Base-by-base conservation (phyloP, 1,140 invertebrate species). In the Metopolophium dirhodum region DNA sequence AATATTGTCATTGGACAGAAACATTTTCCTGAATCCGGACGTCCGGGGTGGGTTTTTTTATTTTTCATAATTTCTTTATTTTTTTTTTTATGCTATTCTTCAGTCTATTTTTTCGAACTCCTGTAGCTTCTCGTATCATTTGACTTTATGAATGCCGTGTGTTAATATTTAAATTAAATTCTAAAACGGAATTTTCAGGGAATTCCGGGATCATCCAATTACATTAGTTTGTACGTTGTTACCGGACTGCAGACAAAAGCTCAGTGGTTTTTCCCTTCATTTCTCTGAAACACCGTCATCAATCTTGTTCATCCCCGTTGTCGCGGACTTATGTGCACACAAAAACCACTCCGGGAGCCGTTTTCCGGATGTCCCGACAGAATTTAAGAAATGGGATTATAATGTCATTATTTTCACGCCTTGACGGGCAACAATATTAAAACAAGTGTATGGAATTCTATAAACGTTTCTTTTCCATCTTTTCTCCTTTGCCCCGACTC, bases 111-210 rank as follows among this genome's bases (percentile, higher is more conserved):
- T 22, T 51, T 30, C 14, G 20, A 37, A 57, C 54, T 90, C 54
- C 89, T 41, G 35, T 47, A 35, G 54, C 57, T 37, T n/a, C n/a
- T 92, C n/a, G 47, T 92, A 51, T 57, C 45, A 82, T 51, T 92
- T 8, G 90, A 92, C 90, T 92, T 83, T 83, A 92, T 83, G 89
- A 90, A 90, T 45, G 14, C 41, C n/a, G 61, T 37, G 90, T 83
- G 90, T 92, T 92, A 92, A 92, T 92, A 92, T 92, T 92, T 92
- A 92, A 92, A 92, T 92, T 92, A 92, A 92, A 92, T 92, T 92
- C 90, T 92, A 82, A 45, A 51, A 51, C 47, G 20, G n/a, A 83
- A 83, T 92, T 83, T 77, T 49, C 41, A 37, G 68, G 8, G 90
- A 92, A 92, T 92, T 92, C 45, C 68, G 90, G 90, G 90, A 92